phyloP scores from a whole-genome alignment of 2,113 vertebrate species.

The Embiotoca jacksoni region DNA sequence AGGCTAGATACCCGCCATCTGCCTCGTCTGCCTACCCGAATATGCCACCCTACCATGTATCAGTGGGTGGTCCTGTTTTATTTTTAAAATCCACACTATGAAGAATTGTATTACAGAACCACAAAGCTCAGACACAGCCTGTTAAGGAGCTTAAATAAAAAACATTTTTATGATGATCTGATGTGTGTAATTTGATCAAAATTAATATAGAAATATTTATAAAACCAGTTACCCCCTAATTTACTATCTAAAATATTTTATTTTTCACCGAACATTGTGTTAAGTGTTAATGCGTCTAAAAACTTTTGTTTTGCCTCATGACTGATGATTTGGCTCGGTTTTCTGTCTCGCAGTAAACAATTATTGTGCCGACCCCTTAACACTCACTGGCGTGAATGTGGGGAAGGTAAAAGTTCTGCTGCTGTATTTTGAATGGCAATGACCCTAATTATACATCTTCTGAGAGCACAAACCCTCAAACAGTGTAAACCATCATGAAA shows the following conservation, averaged over 20 bases:
- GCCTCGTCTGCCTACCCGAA: conserved; percentile 38
- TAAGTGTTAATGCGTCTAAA: conserved; percentile 7
- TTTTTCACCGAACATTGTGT: background rate
- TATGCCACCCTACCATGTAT: conserved; percentile 23
- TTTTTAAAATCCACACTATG: conserved; percentile 9
- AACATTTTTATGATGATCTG: background rate
- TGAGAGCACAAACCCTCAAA: background rate
- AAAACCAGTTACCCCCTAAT: conserved; percentile 1
- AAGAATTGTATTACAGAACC: conserved; percentile 16
- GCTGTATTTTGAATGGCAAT: conserved; percentile 1
- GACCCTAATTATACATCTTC: background rate
- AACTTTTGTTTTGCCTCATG: conserved; percentile 21
- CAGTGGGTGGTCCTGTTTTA: conserved; percentile 50
- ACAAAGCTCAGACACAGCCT: background rate
- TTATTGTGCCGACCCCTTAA: background rate
- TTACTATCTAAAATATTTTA: background rate
- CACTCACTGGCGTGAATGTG: background rate
- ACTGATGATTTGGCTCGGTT: background rate
- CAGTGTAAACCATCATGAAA: background rate
- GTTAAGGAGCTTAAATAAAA: background rate
- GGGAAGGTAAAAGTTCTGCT: background rate
- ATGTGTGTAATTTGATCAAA: background rate
- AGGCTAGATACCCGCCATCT: conserved; percentile 50
- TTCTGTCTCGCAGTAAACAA: conserved; percentile 10
- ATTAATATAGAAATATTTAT: background rate